Conservation (phyloP, 1,140 invertebrate species). For the Eriocheir sinensis region DNA sequence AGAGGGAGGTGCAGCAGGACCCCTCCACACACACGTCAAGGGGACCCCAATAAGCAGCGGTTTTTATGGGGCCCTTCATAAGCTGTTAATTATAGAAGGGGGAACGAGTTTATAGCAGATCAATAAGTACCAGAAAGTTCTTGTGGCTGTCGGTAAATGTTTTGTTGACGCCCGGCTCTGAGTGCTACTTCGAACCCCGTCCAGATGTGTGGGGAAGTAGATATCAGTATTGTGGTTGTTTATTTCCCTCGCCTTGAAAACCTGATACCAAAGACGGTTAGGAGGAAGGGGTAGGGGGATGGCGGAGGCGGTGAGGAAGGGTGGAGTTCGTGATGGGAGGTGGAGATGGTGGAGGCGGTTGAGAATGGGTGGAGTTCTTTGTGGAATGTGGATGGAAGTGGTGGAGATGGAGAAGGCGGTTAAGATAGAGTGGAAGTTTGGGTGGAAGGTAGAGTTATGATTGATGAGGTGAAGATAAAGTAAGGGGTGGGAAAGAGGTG, state of each 20-base stretch:
- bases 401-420: too few species aligned
- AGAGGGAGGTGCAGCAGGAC: conserved; percentile 12
- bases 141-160: conserved; percentile 41
- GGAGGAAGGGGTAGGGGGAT: neutral
- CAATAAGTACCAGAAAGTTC: conserved; percentile 58
- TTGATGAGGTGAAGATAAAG: neutral
- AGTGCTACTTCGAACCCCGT: conserved; percentile 24
- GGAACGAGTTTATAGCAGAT: conserved; percentile 61
- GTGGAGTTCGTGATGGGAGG: too few species aligned
- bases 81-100: conserved; percentile 67
- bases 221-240: neutral
- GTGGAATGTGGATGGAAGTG: neutral
- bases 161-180: conserved; percentile 8
- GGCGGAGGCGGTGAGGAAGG: too few species aligned
- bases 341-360: neutral
- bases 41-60: conserved; percentile 35
- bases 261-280: neutral
- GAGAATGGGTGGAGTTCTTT: neutral
- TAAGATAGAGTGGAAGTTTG: too few species aligned
- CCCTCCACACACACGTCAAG: conserved; percentile 55
- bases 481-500: neutral
- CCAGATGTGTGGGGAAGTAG: conserved; percentile 1
- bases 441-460: too few species aligned
- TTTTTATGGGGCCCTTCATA: conserved; percentile 65
- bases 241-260: neutral